A percentile compares a stretch with the other conserved stretches of the same genome.
Evolutionary conservation across 2,888 invertebrate species (phyloP).

Genomic region (Nymphalis polychloros): DNA sequence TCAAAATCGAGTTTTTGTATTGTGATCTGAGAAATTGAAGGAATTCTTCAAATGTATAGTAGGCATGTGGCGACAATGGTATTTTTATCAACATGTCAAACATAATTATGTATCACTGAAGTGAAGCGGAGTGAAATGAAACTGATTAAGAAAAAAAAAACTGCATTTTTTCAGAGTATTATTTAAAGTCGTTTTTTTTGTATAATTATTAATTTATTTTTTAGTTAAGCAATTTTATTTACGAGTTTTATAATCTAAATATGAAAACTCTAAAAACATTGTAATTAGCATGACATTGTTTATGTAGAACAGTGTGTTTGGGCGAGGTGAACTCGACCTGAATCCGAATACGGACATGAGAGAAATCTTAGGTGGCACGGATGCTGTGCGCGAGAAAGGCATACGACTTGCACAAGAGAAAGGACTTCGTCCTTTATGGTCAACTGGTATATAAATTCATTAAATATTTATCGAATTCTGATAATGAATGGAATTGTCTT

Average conservation of each 20-base stretch:
- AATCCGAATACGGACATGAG: slow-evolving; percentile 75
- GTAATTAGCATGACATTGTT: slow-evolving; percentile 34
- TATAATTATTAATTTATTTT: no score
- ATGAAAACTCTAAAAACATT: background rate
- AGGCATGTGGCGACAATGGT: no score
- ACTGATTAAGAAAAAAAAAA: no score
- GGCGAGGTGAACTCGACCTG: slow-evolving; percentile 70
- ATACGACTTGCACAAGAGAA: slow-evolving; percentile 57
- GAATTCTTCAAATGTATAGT: no score
- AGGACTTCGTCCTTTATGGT: slow-evolving; percentile 56
- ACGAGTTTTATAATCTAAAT: background rate
- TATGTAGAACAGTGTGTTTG: slow-evolving; percentile 58
- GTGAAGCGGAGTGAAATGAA: no score
- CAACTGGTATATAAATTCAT: slow-evolving; percentile 5
- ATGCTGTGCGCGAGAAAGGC: slow-evolving; percentile 49
- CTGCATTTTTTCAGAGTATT: no score
- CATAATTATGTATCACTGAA: no score
- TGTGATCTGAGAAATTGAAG: no score
- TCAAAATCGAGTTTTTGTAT: no score
- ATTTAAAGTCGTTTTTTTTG: no score
- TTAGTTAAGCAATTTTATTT: no score
- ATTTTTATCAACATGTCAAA: no score
- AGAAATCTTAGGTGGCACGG: slow-evolving; percentile 67
- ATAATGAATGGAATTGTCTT: background rate
- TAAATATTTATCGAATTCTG: background rate